Percentiles rank a stretch among this genome's conserved stretches.
Evolutionary conservation across 1,140 invertebrate genomes (phyloP).

Genomic region (Hormaphis cornu): DNA sequence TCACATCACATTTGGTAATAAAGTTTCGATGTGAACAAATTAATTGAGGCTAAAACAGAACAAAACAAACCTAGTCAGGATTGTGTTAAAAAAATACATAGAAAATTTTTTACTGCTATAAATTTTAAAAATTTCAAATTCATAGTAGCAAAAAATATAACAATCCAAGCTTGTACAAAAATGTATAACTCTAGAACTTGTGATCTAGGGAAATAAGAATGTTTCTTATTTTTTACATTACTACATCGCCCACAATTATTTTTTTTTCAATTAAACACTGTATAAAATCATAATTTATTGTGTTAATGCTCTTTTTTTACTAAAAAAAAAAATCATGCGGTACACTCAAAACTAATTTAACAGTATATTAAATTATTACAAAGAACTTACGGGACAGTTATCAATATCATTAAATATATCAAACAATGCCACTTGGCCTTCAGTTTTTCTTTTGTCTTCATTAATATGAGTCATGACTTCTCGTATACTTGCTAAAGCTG

Average conservation of each 20-base stretch:
- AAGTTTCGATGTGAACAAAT: constrained; percentile 86
- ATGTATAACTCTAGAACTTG: too few species aligned
- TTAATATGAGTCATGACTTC: constrained; percentile 94
- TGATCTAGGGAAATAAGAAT: too few species aligned
- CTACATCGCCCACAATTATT: too few species aligned
- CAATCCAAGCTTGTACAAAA: too few species aligned
- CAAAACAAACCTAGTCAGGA: constrained; percentile 35
- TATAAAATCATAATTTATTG: too few species aligned
- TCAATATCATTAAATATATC: constrained; percentile 97
- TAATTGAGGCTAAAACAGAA: constrained; percentile 64
- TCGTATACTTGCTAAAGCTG: constrained; percentile 75
- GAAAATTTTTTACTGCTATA: too few species aligned
- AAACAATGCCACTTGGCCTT: constrained; percentile 89
- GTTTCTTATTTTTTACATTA: too few species aligned
- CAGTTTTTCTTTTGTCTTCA: constrained; percentile 91
- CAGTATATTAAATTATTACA: neutral
- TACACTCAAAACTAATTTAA: neutral
- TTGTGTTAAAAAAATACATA: neutral
- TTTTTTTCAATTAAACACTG: too few species aligned
- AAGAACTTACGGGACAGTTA: constrained; percentile 75
- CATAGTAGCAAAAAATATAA: too few species aligned
- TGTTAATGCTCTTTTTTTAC: too few species aligned
- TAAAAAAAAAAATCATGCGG: neutral
- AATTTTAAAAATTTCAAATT: too few species aligned
- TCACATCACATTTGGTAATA: constrained; percentile 76